These are phyloP conservation scores for Orientallactaga sibirica DNA, from an alignment of 2,797 vertebrate species.

Conservation along the genomic window DNA sequence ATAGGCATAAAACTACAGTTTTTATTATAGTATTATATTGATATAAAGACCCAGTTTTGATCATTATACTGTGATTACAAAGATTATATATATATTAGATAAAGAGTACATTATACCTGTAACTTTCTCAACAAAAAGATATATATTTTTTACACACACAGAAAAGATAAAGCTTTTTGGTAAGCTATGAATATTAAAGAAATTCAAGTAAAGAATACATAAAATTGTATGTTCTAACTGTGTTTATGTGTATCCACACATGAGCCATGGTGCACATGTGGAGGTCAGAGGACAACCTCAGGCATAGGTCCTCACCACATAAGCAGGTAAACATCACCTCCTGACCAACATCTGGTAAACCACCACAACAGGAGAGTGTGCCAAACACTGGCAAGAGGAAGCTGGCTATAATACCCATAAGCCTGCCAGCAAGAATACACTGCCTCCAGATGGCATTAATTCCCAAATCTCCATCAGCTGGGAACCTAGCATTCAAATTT, in stretches of 20 bases:
- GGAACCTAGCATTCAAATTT: no score
- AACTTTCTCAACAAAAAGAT: conserved; percentile 22
- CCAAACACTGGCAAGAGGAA: no score
- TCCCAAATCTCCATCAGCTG: no score
- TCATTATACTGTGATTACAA: not conserved
- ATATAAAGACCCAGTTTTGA: not conserved
- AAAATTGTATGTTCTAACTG: conserved; percentile 35
- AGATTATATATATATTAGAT: not conserved
- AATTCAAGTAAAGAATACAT: not conserved
- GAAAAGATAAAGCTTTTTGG: not conserved
- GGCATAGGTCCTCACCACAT: no score
- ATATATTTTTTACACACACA: not conserved
- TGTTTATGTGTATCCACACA: not conserved
- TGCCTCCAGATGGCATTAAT: no score
- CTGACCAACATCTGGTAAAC: no score
- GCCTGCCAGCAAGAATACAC: no score
- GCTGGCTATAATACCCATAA: no score
- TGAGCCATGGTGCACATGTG: no score
- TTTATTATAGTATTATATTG: not conserved
- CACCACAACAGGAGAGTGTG: no score
- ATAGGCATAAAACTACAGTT: not conserved
- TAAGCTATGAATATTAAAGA: not conserved
- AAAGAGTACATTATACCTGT: not conserved
- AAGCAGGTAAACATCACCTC: no score
- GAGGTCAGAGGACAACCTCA: no score